Evolutionary conservation across 2,888 invertebrate species (phyloP).

Genomic region (Antheraea yamamai): DNA sequence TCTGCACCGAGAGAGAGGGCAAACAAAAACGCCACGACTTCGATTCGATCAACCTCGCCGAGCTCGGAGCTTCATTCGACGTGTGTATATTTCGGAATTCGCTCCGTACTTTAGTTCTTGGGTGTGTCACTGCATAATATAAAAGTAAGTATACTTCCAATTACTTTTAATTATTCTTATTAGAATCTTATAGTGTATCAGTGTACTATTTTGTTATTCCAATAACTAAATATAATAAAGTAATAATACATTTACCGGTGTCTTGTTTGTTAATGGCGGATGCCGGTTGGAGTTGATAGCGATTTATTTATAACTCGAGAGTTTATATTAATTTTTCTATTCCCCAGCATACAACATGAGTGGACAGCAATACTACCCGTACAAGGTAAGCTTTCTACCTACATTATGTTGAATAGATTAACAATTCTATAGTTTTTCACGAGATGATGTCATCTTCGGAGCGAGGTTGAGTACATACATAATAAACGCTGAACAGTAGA

Average conservation of each 20-base stretch:
- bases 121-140: slow-evolving; percentile 63
- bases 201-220: neutral
- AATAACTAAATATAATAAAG: neutral
- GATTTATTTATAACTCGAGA: slow-evolving; percentile 64
- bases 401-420: slow-evolving; percentile 41
- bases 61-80: slow-evolving; percentile 54
- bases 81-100: slow-evolving; percentile 69
- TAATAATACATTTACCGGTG: slow-evolving; percentile 24
- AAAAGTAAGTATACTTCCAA: slow-evolving; percentile 61
- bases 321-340: slow-evolving; percentile 32
- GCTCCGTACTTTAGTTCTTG: slow-evolving; percentile 56
- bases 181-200: neutral
- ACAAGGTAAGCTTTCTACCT: slow-evolving; percentile 86
- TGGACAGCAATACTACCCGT: slow-evolving; percentile 92
- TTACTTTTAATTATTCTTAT: slow-evolving; percentile 19
- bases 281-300: slow-evolving; percentile 60
- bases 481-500: slow-evolving; percentile 9
- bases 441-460: slow-evolving; percentile 74
- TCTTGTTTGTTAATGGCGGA: slow-evolving; percentile 47
- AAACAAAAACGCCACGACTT: slow-evolving; percentile 63
- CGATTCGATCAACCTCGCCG: slow-evolving; percentile 60
- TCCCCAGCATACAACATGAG: slow-evolving; percentile 80
- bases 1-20: slow-evolving; percentile 65
- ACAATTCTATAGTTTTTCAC: slow-evolving; percentile 58
- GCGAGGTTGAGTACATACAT: slow-evolving; percentile 35